These are phyloP conservation scores for Myotis findleyi DNA, from an alignment of 2,797 vertebrate genomes.

Conservation along the genomic window DNA sequence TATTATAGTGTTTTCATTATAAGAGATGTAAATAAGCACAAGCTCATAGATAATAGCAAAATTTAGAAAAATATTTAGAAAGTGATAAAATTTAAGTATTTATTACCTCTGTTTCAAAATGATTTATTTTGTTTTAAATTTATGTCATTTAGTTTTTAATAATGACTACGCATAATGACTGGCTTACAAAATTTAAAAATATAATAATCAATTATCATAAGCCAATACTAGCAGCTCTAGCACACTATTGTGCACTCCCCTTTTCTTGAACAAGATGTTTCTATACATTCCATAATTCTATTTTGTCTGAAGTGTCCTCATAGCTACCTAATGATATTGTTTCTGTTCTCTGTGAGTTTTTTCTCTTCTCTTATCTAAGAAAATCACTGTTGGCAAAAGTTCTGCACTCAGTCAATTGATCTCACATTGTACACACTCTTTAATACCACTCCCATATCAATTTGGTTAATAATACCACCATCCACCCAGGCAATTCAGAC, in stretches of 20 bases:
- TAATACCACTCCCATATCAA: not conserved
- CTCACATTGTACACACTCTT: not conserved
- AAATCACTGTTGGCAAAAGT: not conserved
- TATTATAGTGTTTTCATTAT: not conserved
- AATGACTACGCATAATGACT: not conserved
- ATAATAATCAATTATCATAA: not conserved
- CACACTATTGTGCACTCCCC: fast-evolving
- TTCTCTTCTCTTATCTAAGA: not conserved
- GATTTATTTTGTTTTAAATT: not conserved
- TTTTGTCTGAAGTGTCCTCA: not conserved
- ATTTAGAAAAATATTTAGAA: not conserved
- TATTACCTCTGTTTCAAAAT: not conserved
- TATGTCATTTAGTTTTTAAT: not conserved
- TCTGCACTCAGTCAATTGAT: not conserved
- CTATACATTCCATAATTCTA: not conserved
- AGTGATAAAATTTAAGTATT: not conserved
- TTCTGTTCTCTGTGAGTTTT: not conserved
- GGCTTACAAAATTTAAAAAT: not conserved
- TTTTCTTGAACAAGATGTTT: not conserved
- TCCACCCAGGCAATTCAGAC: not conserved
- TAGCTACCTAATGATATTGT: not conserved
- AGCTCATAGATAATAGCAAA: not conserved
- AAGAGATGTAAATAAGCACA: not conserved
- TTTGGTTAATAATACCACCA: not conserved
- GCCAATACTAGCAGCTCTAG: not conserved